Percentiles rank a stretch among this genome's conserved stretches.
phyloP scores from a whole-genome alignment of 2,888 invertebrate genomes.

The Cybosia mesomella region DNA sequence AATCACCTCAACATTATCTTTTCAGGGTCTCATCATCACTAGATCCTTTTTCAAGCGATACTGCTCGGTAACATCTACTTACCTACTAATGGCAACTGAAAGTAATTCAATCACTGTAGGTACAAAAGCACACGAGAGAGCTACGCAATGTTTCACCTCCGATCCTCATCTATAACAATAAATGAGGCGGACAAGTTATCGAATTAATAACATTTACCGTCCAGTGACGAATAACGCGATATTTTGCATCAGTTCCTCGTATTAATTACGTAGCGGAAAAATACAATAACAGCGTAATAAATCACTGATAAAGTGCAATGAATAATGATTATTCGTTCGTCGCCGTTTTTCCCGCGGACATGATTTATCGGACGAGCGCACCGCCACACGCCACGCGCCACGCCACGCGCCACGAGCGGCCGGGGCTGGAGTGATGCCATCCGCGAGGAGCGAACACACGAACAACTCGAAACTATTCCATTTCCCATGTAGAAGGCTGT shows the following conservation, averaged over 20 bases:
- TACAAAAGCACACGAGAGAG: background rate
- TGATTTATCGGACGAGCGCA: constrained; percentile 49
- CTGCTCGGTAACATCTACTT: too few species aligned
- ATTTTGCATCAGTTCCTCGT: constrained; percentile 62
- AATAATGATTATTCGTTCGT: constrained; percentile 72
- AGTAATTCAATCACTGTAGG: background rate
- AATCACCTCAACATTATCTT: too few species aligned
- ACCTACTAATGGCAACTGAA: background rate
- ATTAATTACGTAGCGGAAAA: constrained; percentile 73
- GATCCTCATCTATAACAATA: constrained; percentile 3
- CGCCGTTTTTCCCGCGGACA: constrained; percentile 55
- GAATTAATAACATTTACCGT: constrained; percentile 15
- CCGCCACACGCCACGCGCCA: constrained; percentile 10
- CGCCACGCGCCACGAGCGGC: background rate
- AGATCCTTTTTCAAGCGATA: too few species aligned
- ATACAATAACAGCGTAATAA: constrained; percentile 74
- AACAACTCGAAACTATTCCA: background rate
- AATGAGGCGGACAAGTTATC: constrained; percentile 15
- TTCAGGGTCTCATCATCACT: too few species aligned
- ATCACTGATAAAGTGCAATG: constrained; percentile 74
- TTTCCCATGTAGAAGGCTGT: background rate
- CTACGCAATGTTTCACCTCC: background rate
- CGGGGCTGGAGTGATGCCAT: background rate
- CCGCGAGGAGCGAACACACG: background rate
- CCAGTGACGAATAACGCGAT: constrained; percentile 44